phyloP scores from a whole-genome alignment of 2,888 invertebrate species.

The Brachyptera risi region DNA sequence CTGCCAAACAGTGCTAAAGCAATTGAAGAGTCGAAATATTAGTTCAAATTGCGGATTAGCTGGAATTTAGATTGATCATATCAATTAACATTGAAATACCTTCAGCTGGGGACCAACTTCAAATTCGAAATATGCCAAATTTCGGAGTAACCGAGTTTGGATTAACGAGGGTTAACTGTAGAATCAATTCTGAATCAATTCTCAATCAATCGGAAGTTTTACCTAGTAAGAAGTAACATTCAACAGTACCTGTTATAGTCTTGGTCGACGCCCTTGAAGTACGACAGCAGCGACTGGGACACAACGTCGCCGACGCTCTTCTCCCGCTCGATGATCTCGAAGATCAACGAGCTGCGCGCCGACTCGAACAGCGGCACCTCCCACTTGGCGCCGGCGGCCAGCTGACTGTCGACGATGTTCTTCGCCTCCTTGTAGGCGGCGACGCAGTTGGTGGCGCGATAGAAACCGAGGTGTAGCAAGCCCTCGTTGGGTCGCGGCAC shows the following conservation, averaged over 20 bases:
- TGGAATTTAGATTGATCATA: no score
- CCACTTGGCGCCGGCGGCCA: constrained; percentile 58
- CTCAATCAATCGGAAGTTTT: no score
- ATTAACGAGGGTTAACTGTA: no score
- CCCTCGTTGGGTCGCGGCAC: constrained; percentile 60
- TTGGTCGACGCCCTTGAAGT: constrained; percentile 51
- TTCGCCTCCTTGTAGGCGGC: constrained; percentile 76
- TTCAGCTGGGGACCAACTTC: no score
- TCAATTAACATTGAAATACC: no score
- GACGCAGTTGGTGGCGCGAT: constrained; percentile 71
- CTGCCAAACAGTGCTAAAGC: no score
- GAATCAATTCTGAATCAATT: no score
- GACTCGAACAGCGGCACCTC: constrained; percentile 73
- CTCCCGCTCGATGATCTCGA: constrained; percentile 77
- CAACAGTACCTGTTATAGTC: constrained; percentile 29
- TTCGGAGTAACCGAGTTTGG: no score
- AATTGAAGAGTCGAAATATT: no score
- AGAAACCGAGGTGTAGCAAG: constrained; percentile 65
- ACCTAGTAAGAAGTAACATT: no score
- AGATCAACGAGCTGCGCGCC: constrained; percentile 82
- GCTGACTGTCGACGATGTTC: constrained; percentile 57
- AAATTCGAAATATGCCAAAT: no score
- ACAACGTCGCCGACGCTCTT: constrained; percentile 73
- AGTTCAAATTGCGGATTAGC: no score
- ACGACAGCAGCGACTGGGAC: constrained; percentile 65